Conservation (phyloP, 1,140 invertebrate genomes). For the Eupeodes corollae region DNA sequence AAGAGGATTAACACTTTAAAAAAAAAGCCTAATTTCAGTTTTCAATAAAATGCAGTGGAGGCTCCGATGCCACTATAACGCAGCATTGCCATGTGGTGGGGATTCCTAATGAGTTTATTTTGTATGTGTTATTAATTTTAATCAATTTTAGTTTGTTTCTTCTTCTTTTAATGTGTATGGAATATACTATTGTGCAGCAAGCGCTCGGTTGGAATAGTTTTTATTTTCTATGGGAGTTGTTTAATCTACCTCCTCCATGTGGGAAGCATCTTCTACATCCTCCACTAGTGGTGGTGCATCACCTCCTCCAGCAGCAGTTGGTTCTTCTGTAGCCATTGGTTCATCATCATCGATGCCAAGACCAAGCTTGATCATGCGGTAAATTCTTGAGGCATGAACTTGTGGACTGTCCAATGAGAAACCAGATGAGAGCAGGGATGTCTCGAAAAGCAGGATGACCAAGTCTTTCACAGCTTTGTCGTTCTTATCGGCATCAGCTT, state of each 20-base stretch:
- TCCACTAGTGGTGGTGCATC: conserved; percentile 63
- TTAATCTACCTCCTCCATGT: conserved; percentile 98
- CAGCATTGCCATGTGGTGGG: too few relatives aligned
- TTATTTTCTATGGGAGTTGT: not conserved
- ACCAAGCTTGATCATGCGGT: conserved; percentile 89
- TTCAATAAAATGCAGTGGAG: too few relatives aligned
- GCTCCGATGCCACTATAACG: too few relatives aligned
- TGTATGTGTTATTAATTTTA: too few relatives aligned
- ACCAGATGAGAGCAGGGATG: conserved; percentile 73
- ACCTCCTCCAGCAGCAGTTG: conserved; percentile 40
- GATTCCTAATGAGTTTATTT: too few relatives aligned
- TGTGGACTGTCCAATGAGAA: conserved; percentile 81
- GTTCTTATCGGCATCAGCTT: conserved; percentile 85
- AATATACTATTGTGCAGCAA: too few relatives aligned
- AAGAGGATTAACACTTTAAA: too few relatives aligned
- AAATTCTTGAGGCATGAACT: conserved; percentile 62
- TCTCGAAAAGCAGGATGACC: conserved; percentile 79
- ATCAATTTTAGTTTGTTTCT: too few relatives aligned
- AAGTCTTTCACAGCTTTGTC: conserved; percentile 90
- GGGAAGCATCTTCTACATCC: conserved; percentile 77
- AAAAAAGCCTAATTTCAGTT: too few relatives aligned
- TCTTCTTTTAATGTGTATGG: too few relatives aligned
- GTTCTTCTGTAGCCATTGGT: conserved; percentile 48
- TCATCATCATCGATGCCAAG: conserved; percentile 88
- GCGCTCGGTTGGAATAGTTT: too few relatives aligned